Evolutionary conservation across 2,888 invertebrate species (phyloP).

Genomic region (Ectemnius lituratus): DNA sequence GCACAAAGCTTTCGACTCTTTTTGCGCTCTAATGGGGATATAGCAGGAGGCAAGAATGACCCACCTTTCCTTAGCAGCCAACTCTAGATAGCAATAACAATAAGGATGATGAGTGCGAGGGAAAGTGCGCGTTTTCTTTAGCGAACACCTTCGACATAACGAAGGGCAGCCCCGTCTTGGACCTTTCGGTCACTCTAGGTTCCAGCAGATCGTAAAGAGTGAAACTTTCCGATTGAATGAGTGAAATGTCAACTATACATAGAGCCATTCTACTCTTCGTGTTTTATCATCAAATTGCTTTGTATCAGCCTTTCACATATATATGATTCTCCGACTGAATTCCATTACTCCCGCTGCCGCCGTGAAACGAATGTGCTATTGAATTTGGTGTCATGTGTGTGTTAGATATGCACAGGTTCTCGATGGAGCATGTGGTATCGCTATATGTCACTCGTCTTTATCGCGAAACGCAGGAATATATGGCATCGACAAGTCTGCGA

Average conservation of each 20-base stretch:
- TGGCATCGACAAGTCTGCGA: not conserved
- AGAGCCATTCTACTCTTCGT: constrained; percentile 14
- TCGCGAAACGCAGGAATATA: constrained; percentile 6
- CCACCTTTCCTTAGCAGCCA: too few species aligned
- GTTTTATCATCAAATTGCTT: constrained; percentile 38
- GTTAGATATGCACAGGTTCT: constrained; percentile 57
- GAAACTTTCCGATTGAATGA: not conserved
- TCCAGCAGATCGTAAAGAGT: constrained; percentile 72
- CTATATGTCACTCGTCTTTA: constrained; percentile 51
- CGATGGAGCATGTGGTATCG: constrained; percentile 66
- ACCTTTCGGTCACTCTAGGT: constrained; percentile 40
- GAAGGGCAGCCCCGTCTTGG: too few species aligned
- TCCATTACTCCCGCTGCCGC: constrained; percentile 52
- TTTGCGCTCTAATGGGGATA: too few species aligned
- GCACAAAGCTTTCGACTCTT: too few species aligned
- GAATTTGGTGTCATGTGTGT: constrained; percentile 56
- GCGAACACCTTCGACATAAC: too few species aligned
- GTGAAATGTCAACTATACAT: constrained; percentile 11
- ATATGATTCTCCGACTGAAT: constrained; percentile 42
- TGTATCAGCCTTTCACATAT: constrained; percentile 43
- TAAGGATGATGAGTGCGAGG: too few species aligned
- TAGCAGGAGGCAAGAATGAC: too few species aligned
- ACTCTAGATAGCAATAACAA: too few species aligned
- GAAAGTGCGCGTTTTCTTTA: too few species aligned
- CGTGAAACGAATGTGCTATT: constrained; percentile 56